Evolutionary conservation across 2,113 vertebrate species (phyloP), one percentile per base, ranked within the genome.

Genomic region (Irena cyanogastra): DNA sequence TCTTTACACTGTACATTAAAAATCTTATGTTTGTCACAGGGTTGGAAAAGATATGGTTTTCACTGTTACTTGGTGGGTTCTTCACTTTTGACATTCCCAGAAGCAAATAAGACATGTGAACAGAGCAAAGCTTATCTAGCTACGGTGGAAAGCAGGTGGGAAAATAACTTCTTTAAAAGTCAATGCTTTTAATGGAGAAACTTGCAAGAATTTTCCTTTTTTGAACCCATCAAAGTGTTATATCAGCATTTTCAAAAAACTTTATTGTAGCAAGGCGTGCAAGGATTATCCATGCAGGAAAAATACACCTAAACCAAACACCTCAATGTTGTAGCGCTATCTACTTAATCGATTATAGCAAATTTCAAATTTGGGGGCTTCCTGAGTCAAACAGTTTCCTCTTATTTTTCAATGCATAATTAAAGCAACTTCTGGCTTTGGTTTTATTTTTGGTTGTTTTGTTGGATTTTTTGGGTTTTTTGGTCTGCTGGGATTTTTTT

Each of bases 1-100:
- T 39, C 26, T 53, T 69, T 61, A 27, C n/a, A 21, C 27, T 28
- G 75, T 35, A 33, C 27, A 61, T 42, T 39, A 89, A 86, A 59
- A 91, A 66, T 15, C 6, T 82, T 33, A 10, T 79, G 8, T 79
- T 83, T 91, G 16, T 61, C 27, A 74, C 82, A 99, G 99, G 99
- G 98, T 23, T 99, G 98, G 96, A 97, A 98, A 94, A 98, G 98
- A 88, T 98, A 98, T 28, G 97, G 96, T 7, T 98, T 97, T 39
- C 97, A 98, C 82, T 99, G 99, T 89, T 99, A 99, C 90, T 97
- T 98, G 33, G 97, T 98, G 83, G 98, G 98, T 84, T 89, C 97
- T 7, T 96, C 97, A 44, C 92, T 86, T 54, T 90, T 97, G 91
- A 98, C 97, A 0, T 99, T 99, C 95, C 75, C 98, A 77, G 98